Base-by-base conservation (phyloP, 2,113 vertebrate genomes). In the Caretta caretta region DNA sequence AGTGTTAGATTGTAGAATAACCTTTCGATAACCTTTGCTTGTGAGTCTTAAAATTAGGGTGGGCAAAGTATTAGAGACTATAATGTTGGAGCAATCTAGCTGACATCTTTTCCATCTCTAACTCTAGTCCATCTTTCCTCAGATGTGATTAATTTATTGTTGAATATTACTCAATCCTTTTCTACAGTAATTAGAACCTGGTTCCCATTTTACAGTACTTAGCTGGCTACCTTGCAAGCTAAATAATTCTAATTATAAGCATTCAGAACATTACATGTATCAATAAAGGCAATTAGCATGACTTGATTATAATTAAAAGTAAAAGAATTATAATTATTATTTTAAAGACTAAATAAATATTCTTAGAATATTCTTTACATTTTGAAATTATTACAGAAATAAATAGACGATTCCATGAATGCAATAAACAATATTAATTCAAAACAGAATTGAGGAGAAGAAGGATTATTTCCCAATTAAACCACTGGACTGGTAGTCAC, bases 211-310 rank as follows among this genome's bases (percentile, higher is more conserved):
- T 92, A 87, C 96, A 94, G 95, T 92, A 81, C 86, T 94, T 93
- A 90, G 90, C 94, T 95, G 94, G 90, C 94, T 97, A 97, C 94
- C 81, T 93, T 95, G 96, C 80, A 96, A 97, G 96, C 97, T 96
- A 98, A 96, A 94, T 95, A 96, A 94, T 89, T 96, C 95, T 98
- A 96, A 97, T 96, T 95, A 97, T 95, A 96, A 98, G 91, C 90
- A 95, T 97, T 96, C 97, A 96, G 97, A 98, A 96, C 96, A 97
- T 76, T 97, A 93, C 92, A 93, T 94, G 95, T 97, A 97, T 96
- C 94, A 94, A 90, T 96, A 94, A 96, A 97, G 94, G 94, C 96
- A 97, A 95, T 97, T 98, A 94, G 87, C 89, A 91, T 94, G 86
- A 90, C 95, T 92, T 94, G 90, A 97, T 96, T 97, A 89, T 94